These are phyloP conservation scores for Triplophysa rosa DNA, from an alignment of 2,113 vertebrate genomes.

Conservation along the genomic window DNA sequence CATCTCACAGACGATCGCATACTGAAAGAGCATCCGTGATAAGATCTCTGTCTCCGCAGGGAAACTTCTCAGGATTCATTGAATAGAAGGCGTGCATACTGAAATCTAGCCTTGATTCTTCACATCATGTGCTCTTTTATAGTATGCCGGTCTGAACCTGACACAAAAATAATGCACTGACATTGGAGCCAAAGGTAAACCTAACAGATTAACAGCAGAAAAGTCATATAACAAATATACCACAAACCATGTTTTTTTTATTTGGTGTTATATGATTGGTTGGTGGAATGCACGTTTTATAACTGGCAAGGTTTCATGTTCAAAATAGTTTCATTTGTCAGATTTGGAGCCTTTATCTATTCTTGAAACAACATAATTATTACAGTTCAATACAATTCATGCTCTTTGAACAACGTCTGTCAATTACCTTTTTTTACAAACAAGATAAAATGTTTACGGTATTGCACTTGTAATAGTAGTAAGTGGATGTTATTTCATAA, in stretches of 20 bases:
- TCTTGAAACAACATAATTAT: no score
- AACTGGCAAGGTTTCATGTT: no score
- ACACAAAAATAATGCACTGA: neutral
- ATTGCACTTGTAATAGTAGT: no score
- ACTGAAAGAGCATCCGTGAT: slow-evolving; percentile 42
- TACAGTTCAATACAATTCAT: no score
- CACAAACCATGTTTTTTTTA: neutral
- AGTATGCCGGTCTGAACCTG: neutral
- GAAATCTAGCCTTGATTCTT: slow-evolving; percentile 8
- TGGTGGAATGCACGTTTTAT: no score
- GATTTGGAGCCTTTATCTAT: neutral
- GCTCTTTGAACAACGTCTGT: no score
- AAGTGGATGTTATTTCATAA: no score
- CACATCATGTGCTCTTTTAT: neutral
- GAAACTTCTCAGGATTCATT: slow-evolving; percentile 25
- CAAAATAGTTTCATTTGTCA: neutral
- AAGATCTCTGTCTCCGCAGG: slow-evolving; percentile 21
- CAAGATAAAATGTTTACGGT: no score
- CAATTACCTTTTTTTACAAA: no score
- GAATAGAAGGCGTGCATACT: slow-evolving; percentile 25
- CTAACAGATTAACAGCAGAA: neutral
- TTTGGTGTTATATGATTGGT: neutral
- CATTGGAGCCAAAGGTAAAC: neutral
- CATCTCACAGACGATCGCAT: slow-evolving; percentile 37
- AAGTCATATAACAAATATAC: neutral